Percentiles rank a stretch among this genome's conserved stretches.
Conservation (phyloP, 2,888 invertebrate genomes). For the Epinotia ramella region DNA sequence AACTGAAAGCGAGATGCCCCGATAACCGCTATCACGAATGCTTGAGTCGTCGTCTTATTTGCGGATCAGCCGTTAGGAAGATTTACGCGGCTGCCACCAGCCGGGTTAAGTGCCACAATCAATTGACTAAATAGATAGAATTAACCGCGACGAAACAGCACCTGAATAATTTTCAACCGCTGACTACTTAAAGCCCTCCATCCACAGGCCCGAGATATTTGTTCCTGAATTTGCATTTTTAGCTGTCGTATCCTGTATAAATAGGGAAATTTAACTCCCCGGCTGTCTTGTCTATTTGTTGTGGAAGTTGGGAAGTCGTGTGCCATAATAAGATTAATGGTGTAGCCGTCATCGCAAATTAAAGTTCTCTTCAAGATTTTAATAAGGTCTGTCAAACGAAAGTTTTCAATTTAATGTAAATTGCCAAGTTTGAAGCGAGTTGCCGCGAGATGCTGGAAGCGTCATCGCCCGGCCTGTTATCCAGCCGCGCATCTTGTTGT, state of each 20-base stretch:
- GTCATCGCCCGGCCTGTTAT: slow-evolving; percentile 31
- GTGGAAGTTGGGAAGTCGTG: slow-evolving; percentile 59
- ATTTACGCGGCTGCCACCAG: slow-evolving; percentile 69
- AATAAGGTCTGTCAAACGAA: slow-evolving; percentile 73
- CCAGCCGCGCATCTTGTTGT: slow-evolving; percentile 36
- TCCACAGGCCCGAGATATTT: background rate
- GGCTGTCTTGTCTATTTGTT: slow-evolving; percentile 54
- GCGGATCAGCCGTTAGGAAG: slow-evolving; percentile 71
- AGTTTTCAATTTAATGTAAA: slow-evolving; percentile 72
- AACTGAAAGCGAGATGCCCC: slow-evolving; percentile 69
- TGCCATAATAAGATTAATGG: slow-evolving; percentile 75
- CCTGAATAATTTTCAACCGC: slow-evolving; percentile 57
- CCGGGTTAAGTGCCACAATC: slow-evolving; percentile 71
- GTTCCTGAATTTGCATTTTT: slow-evolving; percentile 13
- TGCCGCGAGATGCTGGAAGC: slow-evolving; percentile 45
- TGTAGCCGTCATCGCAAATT: slow-evolving; percentile 75
- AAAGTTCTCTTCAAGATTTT: slow-evolving; percentile 76
- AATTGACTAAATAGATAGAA: slow-evolving; percentile 69
- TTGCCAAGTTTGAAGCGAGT: slow-evolving; percentile 64
- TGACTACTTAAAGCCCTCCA: slow-evolving; percentile 49
- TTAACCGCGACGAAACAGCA: slow-evolving; percentile 60
- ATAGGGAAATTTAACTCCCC: slow-evolving; percentile 53
- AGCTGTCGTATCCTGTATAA: slow-evolving; percentile 5
- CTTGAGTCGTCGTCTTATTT: slow-evolving; percentile 71
- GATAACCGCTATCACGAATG: slow-evolving; percentile 73